Evolutionary conservation across 2,797 vertebrate genomes (phyloP).

Genomic region (Jordanella pulchra): DNA sequence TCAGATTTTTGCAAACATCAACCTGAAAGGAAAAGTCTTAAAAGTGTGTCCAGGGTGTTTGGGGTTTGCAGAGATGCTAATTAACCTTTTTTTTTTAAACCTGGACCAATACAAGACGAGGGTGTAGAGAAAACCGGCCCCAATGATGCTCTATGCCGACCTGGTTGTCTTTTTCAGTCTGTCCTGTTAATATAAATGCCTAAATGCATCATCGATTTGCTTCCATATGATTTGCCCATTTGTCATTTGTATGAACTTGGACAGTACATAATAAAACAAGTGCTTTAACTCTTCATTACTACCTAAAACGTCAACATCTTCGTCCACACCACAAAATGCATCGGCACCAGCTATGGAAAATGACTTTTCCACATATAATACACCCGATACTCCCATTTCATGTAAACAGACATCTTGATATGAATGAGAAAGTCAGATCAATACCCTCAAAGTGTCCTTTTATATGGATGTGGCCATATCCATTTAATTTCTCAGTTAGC

Average conservation of each 20-base stretch:
- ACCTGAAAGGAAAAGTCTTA: too few species aligned
- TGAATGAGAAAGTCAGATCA: neutral
- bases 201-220: neutral
- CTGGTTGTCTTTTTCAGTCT: too few species aligned
- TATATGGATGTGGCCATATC: neutral
- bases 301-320: neutral
- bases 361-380: neutral
- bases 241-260: neutral
- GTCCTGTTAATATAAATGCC: too few species aligned
- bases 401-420: neutral
- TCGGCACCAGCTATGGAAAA: neutral
- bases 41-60: too few species aligned
- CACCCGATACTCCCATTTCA: constrained; percentile 5
- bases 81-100: too few species aligned
- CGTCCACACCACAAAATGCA: neutral
- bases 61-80: too few species aligned
- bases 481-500: constrained; percentile 10
- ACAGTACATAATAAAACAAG: too few species aligned
- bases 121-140: too few species aligned
- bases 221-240: neutral
- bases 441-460: neutral
- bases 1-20: too few species aligned
- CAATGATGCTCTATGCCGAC: too few species aligned
- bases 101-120: too few species aligned
- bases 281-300: neutral